Evolutionary conservation across 2,888 invertebrate species (phyloP).

Genomic region (Penaeus monodon): DNA sequence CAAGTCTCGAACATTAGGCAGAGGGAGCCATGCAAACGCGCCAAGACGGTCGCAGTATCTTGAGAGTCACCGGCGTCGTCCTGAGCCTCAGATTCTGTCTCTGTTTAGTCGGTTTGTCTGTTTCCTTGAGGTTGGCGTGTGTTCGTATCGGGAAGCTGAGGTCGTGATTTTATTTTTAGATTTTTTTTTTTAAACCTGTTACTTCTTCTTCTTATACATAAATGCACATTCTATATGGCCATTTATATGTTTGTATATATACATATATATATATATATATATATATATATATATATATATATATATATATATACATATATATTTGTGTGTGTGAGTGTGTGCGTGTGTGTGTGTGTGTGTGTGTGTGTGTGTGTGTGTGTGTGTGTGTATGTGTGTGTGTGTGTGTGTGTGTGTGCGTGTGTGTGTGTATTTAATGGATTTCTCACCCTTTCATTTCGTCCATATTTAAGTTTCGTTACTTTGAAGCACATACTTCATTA

Average conservation of each 20-base stretch:
- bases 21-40: too few relatives aligned
- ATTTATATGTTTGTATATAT: neutral
- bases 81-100: too few relatives aligned
- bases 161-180: too few relatives aligned
- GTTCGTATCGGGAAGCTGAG: too few relatives aligned
- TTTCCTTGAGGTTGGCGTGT: too few relatives aligned
- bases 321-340: neutral
- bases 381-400: neutral
- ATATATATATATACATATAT: neutral
- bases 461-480: neutral
- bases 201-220: too few relatives aligned
- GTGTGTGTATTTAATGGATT: neutral
- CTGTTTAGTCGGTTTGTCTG: too few relatives aligned
- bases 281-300: neutral
- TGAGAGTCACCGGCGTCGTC: too few relatives aligned
- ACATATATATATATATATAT: neutral
- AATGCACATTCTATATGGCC: neutral
- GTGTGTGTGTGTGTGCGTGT: conserved; percentile 13
- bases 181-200: too few relatives aligned
- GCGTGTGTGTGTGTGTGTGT: neutral
- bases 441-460: neutral
- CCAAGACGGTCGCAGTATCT: too few relatives aligned
- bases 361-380: neutral
- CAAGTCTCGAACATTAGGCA: too few relatives aligned
- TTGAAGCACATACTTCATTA: neutral